These are phyloP conservation scores for Varanus komodoensis DNA, from an alignment of 2,113 vertebrate genomes.

Conservation along the genomic window DNA sequence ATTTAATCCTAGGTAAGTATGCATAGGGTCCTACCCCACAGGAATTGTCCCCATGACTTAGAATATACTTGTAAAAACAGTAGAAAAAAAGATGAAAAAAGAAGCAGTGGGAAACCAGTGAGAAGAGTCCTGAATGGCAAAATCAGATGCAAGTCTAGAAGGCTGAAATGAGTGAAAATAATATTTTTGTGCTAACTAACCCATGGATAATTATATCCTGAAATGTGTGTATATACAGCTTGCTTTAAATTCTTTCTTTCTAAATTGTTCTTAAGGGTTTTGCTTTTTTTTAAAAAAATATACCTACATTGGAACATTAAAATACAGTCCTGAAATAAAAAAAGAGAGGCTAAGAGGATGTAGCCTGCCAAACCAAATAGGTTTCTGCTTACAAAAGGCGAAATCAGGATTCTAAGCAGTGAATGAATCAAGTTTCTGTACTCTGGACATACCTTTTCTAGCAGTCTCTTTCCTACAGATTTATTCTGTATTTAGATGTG, in stretches of 20 bases:
- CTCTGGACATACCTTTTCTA: conserved; percentile 18
- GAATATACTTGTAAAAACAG: too few relatives aligned
- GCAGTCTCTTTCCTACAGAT: neutral
- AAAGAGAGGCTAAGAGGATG: neutral
- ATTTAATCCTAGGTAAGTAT: neutral
- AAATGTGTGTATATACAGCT: neutral
- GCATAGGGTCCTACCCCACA: neutral
- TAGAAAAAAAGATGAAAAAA: neutral
- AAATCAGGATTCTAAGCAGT: neutral
- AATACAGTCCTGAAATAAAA: conserved; percentile 38
- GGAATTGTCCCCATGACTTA: neutral
- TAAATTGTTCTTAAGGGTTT: neutral
- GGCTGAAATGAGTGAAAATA: neutral
- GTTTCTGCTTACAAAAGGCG: neutral
- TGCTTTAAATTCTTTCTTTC: neutral
- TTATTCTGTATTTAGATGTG: neutral
- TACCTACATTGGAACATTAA: conserved; percentile 9
- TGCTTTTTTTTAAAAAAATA: neutral
- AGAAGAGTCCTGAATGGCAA: neutral
- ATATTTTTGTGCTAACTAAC: neutral
- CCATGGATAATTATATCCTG: conserved; percentile 4
- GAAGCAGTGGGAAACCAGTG: neutral
- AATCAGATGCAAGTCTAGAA: neutral
- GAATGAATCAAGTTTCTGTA: neutral
- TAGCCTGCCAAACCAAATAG: neutral